phyloP scores from a whole-genome alignment of 2,113 vertebrate species.

The Phrynosoma platyrhinos region DNA sequence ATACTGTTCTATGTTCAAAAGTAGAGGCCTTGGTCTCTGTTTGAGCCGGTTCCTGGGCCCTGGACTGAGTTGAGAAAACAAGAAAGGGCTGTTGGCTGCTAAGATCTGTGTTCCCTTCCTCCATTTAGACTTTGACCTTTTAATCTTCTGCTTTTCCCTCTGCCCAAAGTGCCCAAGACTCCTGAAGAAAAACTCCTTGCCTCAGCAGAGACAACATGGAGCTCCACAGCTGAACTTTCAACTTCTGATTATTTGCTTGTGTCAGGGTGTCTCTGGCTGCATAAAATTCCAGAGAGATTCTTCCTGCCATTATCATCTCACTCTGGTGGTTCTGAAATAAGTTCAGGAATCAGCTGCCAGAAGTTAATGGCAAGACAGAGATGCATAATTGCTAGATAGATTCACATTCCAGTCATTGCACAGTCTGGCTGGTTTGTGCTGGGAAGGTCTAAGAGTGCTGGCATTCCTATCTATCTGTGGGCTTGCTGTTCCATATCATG shows the following conservation, averaged over 20 bases:
- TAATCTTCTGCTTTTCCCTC: background rate
- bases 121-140: background rate
- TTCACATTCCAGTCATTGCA: background rate
- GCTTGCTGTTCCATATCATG: background rate
- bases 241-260: background rate
- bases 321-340: background rate
- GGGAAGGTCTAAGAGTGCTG: background rate
- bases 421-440: background rate
- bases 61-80: background rate
- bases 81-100: background rate
- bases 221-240: constrained; percentile 16
- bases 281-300: background rate
- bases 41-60: background rate
- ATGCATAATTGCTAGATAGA: background rate
- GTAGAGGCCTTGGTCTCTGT: background rate
- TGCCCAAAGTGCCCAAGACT: background rate
- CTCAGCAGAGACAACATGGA: constrained; percentile 25
- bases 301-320: background rate
- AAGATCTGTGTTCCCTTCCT: background rate
- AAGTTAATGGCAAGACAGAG: background rate
- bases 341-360: background rate
- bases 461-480: background rate
- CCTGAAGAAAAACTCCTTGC: background rate
- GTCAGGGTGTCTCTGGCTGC: background rate
- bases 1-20: background rate